Evolutionary conservation across 2,113 vertebrate species (phyloP).

Genomic region (Stegastes partitus): DNA sequence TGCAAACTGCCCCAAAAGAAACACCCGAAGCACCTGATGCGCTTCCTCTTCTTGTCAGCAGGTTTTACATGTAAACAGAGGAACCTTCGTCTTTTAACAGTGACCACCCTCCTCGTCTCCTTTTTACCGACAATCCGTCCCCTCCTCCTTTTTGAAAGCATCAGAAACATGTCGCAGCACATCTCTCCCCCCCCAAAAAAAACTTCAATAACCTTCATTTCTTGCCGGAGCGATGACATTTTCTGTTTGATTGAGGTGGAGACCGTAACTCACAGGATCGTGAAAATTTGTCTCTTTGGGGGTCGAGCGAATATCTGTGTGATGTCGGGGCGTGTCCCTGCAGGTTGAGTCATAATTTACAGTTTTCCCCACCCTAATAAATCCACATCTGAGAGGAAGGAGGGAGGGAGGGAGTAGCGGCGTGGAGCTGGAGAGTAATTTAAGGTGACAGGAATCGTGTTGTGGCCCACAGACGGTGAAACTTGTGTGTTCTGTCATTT

Average conservation of each 20-base stretch:
- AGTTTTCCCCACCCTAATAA: conserved; percentile 40
- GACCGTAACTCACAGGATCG: conserved; percentile 40
- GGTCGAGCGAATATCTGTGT: conserved; percentile 45
- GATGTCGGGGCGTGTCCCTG: conserved; percentile 56
- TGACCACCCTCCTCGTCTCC: conserved; percentile 1
- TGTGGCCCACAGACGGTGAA: not conserved
- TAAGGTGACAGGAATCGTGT: conserved; percentile 1
- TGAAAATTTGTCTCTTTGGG: conserved; percentile 59
- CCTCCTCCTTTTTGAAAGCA: not conserved
- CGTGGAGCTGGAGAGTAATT: conserved; percentile 1
- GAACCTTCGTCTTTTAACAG: not conserved
- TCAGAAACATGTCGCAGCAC: conserved; percentile 51
- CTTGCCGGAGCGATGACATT: conserved; percentile 19
- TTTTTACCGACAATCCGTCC: conserved; percentile 2
- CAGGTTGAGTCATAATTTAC: conserved; percentile 62
- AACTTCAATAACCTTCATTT: conserved; percentile 24
- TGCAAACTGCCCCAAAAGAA: conserved; percentile 13
- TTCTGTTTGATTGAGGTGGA: conserved; percentile 28
- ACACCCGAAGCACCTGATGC: not conserved
- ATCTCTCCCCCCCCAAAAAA: conserved; percentile 15
- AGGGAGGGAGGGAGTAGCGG: not conserved
- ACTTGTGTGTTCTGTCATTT: not conserved
- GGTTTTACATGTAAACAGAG: not conserved
- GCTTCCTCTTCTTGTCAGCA: not conserved
- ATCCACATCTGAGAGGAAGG: conserved; percentile 27